Base-by-base conservation (phyloP, 2,888 invertebrate genomes). In the Netelia inedita region DNA sequence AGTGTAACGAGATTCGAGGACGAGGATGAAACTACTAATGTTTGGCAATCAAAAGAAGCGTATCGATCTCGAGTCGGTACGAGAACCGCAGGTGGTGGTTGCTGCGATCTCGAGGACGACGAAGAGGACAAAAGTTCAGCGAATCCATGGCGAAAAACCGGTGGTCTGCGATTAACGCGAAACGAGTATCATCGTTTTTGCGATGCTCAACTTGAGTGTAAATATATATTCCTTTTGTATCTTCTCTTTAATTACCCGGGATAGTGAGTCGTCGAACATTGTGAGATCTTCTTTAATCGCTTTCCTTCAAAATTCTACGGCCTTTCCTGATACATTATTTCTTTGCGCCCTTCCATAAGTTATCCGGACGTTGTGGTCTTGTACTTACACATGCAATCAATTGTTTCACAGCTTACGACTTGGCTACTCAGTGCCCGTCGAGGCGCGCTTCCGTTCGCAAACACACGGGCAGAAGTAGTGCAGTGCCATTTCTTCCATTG, bases 131-230 rank as follows among this genome's bases (percentile, higher is more conserved):
- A 88, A 9, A 88, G 88, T 66, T 92, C 92, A 11, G 92, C 92
- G 0, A 94, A 94, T 89, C 94, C 94, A 28, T 94, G 94, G 94
- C 93, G 90, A 50, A 91, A 88, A 78, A 91, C 92, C 8, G 93
- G 92, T 2, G 92, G 91, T 43, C 87, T 93, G 43, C 88, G 92
- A 66, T 89, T 96, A 92, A 96, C 96, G 78, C 95, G 96, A 94
- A 96, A 97, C 94, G 97, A 97, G 94, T 97, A 96, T 94, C 96
- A 97, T 93, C 96, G 96, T 94, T 96, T 96, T 94, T 96, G 96
- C 94, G 97, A 97, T 94, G 95, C 96, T 92, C 96, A 97, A 92
- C 95, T 97, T 90, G 97, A 97, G 96, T 96, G 97, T 97, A 96
- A 91, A 72, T 86, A 78, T 75, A 53, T 23, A 3, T 53, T 55